Base-by-base conservation (phyloP, 2,797 vertebrate genomes). In the Epinephelus awoara region DNA sequence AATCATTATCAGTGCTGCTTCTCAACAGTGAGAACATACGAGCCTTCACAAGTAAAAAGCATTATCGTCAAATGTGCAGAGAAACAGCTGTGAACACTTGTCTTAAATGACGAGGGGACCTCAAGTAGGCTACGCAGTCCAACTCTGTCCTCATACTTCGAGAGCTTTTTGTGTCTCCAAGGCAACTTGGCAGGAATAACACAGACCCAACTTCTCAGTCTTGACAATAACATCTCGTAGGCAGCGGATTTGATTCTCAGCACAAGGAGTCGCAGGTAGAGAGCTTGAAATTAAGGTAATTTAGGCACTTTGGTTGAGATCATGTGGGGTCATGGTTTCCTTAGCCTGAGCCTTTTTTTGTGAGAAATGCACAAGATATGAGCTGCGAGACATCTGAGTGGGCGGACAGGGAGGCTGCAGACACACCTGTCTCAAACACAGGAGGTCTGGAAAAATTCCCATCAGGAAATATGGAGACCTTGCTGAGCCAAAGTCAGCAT, bases 71-170 rank as follows among this genome's bases (percentile, higher is more conserved):
- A 10, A 61, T 52, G 11, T 40, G 29, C 55, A 38, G 40, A 67
- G 29, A 64, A 64, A n/a, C 69, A 82, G 70, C 78, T 72, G 69
- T 3, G 19, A 52, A 59, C 73, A 72, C 63, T 38, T 4, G 13
- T 47, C 23, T 49, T 55, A 23, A 70, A 63, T 63, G 74, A 49
- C 0, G 55, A 77, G 18, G 6, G 10, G 15, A 55, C 29, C 19
- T 74, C 49, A 14, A 84, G 69, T 25, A 27, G 21, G 11, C 46
- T 9, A 6, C 51, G 10, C 50, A 21, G 61, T 62, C 75, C 42
- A 51, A 55, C 40, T 56, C 23, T 4, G 2, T 29, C 29, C 55
- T 27, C 55, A 29, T 56, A 19, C 38, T 10, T 63, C 10, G 38
- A 70, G 44, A 44, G 27, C 8, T 69, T 78, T 75, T 27, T 51